Evolutionary conservation across 2,797 vertebrate genomes (phyloP).

Genomic region (Lycodopsis pacificus): DNA sequence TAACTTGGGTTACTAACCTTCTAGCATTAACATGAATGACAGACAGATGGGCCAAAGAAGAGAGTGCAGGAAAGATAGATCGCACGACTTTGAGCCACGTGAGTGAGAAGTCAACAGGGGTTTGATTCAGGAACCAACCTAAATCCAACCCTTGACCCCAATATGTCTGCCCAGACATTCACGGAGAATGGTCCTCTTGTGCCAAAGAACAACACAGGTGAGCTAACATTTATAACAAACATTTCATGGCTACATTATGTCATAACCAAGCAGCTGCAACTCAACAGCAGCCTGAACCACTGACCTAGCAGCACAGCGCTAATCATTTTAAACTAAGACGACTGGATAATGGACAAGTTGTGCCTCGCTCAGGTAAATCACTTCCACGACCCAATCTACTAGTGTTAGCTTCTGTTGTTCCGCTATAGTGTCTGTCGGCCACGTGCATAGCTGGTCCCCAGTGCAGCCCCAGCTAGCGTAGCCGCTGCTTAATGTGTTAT

Average conservation of each 20-base stretch:
- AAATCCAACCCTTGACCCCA: constrained; percentile 58
- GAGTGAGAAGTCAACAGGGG: constrained; percentile 28
- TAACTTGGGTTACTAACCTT: not conserved
- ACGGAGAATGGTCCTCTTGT: constrained; percentile 65
- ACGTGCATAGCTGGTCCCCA: constrained; percentile 64
- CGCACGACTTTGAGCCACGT: not conserved
- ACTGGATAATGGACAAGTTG: constrained; percentile 58
- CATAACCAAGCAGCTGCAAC: constrained; percentile 55
- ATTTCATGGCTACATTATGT: constrained; percentile 50
- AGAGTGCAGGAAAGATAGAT: not conserved
- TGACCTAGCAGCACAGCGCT: constrained; percentile 15
- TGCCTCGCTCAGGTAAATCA: constrained; percentile 55
- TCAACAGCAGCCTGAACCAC: constrained; percentile 40
- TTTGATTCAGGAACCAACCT: constrained; percentile 39
- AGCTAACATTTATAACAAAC: constrained; percentile 49
- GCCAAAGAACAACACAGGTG: constrained; percentile 71
- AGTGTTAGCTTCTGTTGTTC: constrained; percentile 65
- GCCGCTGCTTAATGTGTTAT: constrained; percentile 72
- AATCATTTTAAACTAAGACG: constrained; percentile 37
- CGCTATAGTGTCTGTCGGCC: constrained; percentile 51
- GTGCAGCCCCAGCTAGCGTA: constrained; percentile 27
- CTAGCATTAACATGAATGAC: not conserved
- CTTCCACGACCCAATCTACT: constrained; percentile 68
- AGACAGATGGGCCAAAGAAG: not conserved
- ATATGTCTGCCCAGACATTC: constrained; percentile 45